Conservation (phyloP, 2,113 vertebrate genomes). For the Hemichromis elongatus region DNA sequence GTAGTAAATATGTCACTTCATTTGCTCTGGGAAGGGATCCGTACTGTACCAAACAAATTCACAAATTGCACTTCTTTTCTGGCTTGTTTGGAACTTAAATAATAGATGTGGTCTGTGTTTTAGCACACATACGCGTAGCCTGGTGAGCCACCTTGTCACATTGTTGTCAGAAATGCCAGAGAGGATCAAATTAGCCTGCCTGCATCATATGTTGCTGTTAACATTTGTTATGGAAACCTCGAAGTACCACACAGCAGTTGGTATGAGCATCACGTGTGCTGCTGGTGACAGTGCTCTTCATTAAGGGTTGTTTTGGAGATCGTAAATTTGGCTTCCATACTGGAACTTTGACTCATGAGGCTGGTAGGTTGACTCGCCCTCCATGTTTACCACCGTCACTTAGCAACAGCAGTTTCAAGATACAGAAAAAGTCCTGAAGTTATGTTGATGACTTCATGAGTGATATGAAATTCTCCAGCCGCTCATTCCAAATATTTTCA, state of each 20-base stretch:
- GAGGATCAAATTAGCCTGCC: conserved; percentile 37
- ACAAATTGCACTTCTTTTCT: conserved; percentile 32
- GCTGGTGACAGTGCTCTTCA: conserved; percentile 16
- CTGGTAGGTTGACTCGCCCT: conserved; percentile 36
- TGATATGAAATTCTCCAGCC: conserved; percentile 30
- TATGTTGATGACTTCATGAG: conserved; percentile 37
- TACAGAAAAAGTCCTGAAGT: conserved; percentile 32
- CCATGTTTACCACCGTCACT: conserved; percentile 55
- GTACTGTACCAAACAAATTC: background rate
- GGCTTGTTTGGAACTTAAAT: background rate
- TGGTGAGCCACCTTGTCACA: conserved; percentile 17
- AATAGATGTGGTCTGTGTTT: background rate
- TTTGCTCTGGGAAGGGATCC: background rate
- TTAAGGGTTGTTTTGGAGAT: conserved; percentile 32
- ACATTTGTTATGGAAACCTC: conserved; percentile 56
- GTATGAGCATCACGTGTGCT: conserved; percentile 19
- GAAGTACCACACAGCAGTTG: background rate
- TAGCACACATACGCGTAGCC: background rate
- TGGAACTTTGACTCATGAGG: conserved; percentile 59
- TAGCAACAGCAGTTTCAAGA: conserved; percentile 38
- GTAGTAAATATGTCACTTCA: conserved; percentile 43
- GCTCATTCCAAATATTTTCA: conserved; percentile 23
- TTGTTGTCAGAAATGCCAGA: conserved; percentile 45
- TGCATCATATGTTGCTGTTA: conserved; percentile 39
- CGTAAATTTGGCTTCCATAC: conserved; percentile 29